Conservation (phyloP, 2,113 vertebrate genomes). For the Pygoscelis antarcticus region DNA sequence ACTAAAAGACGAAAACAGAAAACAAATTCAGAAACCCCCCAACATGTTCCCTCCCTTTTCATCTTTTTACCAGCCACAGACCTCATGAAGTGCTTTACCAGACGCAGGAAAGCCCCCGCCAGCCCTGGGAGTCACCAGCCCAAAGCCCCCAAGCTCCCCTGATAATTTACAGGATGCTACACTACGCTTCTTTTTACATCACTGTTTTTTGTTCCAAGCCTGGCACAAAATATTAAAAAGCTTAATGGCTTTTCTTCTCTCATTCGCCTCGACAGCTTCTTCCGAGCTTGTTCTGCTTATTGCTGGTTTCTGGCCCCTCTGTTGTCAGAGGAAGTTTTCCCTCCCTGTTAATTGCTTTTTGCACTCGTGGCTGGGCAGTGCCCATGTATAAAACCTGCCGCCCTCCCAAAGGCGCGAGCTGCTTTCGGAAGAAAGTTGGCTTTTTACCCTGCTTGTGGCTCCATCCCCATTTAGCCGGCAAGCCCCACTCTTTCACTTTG, state of each 20-base stretch:
- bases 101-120: accelerated
- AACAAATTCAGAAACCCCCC: not conserved
- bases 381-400: accelerated
- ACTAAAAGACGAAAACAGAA: not conserved
- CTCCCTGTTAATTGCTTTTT: not conserved
- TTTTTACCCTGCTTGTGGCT: not conserved
- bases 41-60: not conserved
- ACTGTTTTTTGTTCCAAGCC: not conserved
- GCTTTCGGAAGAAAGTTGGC: not conserved
- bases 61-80: not conserved
- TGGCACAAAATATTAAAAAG: not conserved
- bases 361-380: not conserved
- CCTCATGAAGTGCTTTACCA: not conserved
- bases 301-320: not conserved
- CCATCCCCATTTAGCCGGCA: not conserved
- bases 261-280: not conserved
- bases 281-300: not conserved
- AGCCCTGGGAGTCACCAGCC: not conserved
- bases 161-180: not conserved
- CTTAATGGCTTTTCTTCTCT: not conserved
- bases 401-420: too few species aligned
- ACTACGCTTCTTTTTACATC: accelerated
- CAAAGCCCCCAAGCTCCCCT: not conserved
- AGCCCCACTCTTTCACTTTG: too few species aligned
- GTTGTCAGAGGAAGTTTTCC: not conserved